These are phyloP conservation scores for Dasypogon diadema DNA, from an alignment of 2,888 invertebrate genomes.

Conservation along the genomic window DNA sequence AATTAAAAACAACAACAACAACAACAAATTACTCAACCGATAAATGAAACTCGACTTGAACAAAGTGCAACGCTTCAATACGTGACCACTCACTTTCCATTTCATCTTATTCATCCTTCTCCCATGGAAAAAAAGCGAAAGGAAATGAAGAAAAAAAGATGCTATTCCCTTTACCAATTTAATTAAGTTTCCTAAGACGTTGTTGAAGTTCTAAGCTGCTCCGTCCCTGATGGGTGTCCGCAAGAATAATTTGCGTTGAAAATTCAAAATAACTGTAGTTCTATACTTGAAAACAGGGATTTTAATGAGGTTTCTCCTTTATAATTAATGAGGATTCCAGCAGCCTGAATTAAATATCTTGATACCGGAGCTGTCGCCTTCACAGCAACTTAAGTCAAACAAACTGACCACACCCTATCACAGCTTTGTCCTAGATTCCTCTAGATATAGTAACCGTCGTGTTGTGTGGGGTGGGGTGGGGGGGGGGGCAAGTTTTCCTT, in stretches of 20 bases:
- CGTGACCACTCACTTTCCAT: not conserved
- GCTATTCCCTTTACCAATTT: not conserved
- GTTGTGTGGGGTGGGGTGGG: too few relatives aligned
- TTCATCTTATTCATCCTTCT: not conserved
- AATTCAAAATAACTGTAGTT: slow-evolving; percentile 10
- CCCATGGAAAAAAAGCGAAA: not conserved
- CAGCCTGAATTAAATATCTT: too few relatives aligned
- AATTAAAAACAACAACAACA: too few relatives aligned
- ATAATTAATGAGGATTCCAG: not conserved
- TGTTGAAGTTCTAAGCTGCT: too few relatives aligned
- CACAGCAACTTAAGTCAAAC: not conserved
- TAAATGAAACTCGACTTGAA: too few relatives aligned
- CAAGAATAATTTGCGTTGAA: slow-evolving; percentile 25
- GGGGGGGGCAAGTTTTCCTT: not conserved
- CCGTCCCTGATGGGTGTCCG: not conserved
- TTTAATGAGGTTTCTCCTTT: not conserved
- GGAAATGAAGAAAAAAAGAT: not conserved
- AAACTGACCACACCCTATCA: slow-evolving; percentile 27
- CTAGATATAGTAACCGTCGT: too few relatives aligned
- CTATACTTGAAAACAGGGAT: not conserved
- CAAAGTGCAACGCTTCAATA: not conserved
- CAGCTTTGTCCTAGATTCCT: slow-evolving; percentile 29
- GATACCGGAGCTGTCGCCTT: not conserved
- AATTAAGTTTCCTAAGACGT: not conserved
- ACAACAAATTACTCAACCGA: too few relatives aligned